These are phyloP conservation scores for Athripsodes cinereus DNA, from an alignment of 2,888 invertebrate species.

Conservation along the genomic window DNA sequence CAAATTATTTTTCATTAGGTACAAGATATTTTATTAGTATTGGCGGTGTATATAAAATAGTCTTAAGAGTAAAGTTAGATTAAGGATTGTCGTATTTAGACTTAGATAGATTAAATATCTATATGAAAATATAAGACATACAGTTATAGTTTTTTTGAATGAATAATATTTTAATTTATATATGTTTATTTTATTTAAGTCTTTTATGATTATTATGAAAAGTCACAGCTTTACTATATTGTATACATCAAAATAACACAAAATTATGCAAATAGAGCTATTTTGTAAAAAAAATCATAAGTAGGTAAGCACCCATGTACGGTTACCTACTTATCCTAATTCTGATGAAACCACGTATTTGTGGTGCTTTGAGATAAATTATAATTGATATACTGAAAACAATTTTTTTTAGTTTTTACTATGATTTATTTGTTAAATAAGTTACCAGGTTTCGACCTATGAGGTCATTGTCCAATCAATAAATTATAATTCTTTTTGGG, in stretches of 20 bases:
- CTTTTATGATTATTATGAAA: not conserved
- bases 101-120: slow-evolving; percentile 5
- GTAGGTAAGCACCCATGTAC: too few species aligned
- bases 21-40: not conserved
- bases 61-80: slow-evolving; percentile 16
- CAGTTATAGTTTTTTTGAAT: not conserved
- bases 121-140: slow-evolving; percentile 7
- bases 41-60: slow-evolving; percentile 13
- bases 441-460: too few species aligned
- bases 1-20: not conserved
- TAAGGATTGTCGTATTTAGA: slow-evolving; percentile 21
- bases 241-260: not conserved
- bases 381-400: too few species aligned
- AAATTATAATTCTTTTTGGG: too few species aligned
- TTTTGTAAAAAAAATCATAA: too few species aligned
- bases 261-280: too few species aligned
- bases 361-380: too few species aligned
- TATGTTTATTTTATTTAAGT: slow-evolving; percentile 1
- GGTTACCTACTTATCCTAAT: too few species aligned
- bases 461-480: too few species aligned
- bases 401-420: too few species aligned
- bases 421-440: too few species aligned
- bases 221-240: not conserved
- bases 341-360: too few species aligned
- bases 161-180: not conserved